These are phyloP conservation scores for Mus minutoides DNA, from an alignment of 2,797 vertebrate genomes.

Conservation along the genomic window DNA sequence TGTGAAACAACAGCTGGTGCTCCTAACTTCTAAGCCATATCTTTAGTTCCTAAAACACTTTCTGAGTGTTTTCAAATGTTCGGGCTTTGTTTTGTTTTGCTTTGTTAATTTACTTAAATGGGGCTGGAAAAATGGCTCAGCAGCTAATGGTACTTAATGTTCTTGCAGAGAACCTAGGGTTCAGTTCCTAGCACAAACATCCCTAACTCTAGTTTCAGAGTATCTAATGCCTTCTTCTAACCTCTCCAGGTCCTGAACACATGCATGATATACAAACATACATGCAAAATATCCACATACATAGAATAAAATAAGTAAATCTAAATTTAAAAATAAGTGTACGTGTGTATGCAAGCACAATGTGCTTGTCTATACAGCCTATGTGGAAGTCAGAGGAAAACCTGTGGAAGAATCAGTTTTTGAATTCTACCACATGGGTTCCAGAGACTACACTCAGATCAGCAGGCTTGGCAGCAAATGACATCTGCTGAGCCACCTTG, in stretches of 20 bases:
- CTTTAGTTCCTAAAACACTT: not conserved
- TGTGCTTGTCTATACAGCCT: too few species aligned
- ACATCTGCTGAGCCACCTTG: not conserved
- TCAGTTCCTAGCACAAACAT: not conserved
- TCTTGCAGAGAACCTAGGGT: not conserved
- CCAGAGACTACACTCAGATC: not conserved
- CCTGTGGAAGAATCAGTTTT: not conserved
- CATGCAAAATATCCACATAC: not conserved
- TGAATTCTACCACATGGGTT: not conserved
- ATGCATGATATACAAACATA: not conserved
- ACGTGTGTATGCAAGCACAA: too few species aligned
- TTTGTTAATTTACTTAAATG: not conserved
- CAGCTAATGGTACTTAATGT: not conserved
- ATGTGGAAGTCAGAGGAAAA: not conserved
- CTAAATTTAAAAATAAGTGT: too few species aligned
- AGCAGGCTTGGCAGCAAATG: not conserved
- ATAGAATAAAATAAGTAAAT: not conserved
- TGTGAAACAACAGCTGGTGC: not conserved
- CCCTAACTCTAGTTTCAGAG: not conserved
- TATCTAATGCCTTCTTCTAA: not conserved
- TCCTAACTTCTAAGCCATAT: not conserved
- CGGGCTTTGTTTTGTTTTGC: not conserved
- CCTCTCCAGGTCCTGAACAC: not conserved
- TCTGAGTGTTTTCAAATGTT: not conserved
- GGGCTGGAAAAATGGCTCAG: not conserved